These are phyloP conservation scores for Acleris sparsana DNA, from an alignment of 2,888 invertebrate species.

Conservation along the genomic window DNA sequence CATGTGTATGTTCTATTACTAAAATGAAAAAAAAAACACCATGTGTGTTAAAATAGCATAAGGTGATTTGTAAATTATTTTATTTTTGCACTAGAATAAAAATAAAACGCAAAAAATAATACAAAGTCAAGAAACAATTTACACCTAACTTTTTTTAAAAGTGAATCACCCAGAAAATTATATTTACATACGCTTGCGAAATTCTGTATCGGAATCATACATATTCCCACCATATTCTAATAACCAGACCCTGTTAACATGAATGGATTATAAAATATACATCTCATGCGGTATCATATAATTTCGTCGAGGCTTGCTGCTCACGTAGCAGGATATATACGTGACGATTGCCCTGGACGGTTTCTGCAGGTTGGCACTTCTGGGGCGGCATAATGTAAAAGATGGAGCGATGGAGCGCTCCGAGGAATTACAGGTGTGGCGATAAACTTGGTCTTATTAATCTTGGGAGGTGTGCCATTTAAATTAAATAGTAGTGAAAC, in stretches of 20 bases:
- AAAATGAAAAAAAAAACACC: no score
- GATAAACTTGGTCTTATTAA: slow-evolving; percentile 15
- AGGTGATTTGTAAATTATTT: no score
- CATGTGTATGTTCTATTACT: no score
- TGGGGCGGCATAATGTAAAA: slow-evolving; percentile 15
- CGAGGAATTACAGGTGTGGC: slow-evolving; percentile 7
- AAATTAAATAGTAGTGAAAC: no score
- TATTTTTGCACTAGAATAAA: no score
- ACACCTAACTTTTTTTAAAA: no score
- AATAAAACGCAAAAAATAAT: no score
- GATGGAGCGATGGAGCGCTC: slow-evolving; percentile 7
- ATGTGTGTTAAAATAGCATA: no score
- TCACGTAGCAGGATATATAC: slow-evolving; percentile 61
- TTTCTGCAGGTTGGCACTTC: slow-evolving; percentile 33
- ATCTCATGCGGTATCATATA: slow-evolving; percentile 53
- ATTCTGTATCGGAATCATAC: background rate
- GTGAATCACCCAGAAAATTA: no score
- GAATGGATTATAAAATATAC: slow-evolving; percentile 35
- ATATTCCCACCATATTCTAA: slow-evolving; percentile 20
- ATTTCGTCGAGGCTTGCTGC: slow-evolving; percentile 53
- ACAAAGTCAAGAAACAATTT: no score
- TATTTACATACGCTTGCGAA: no score
- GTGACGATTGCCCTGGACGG: slow-evolving; percentile 59
- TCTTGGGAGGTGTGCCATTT: background rate
- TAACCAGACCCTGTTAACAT: slow-evolving; percentile 21